phyloP scores from a whole-genome alignment of 2,888 invertebrate genomes.

The Oscheius sp. region DNA sequence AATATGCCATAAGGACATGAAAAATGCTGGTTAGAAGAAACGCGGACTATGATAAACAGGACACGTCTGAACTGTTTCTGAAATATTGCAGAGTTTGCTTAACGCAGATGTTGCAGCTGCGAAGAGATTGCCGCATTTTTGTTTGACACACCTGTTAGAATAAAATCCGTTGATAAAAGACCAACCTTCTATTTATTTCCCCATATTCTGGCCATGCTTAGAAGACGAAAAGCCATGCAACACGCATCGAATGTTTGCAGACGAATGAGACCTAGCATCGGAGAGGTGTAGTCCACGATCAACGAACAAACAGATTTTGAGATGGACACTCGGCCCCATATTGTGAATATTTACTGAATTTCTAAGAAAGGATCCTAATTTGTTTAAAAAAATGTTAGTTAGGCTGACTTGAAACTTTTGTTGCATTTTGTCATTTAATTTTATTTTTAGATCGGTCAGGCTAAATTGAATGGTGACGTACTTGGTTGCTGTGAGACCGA shows the following conservation, averaged over 20 bases:
- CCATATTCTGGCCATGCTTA: constrained; percentile 3
- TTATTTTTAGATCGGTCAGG: too few species aligned
- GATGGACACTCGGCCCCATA: too few species aligned
- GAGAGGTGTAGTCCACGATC: constrained; percentile 16
- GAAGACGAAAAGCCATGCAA: constrained; percentile 16
- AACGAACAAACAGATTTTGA: constrained; percentile 8
- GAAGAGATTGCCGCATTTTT: too few species aligned
- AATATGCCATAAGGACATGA: too few species aligned
- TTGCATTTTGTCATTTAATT: too few species aligned
- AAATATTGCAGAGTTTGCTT: too few species aligned
- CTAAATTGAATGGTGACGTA: constrained; percentile 20
- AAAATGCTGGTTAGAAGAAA: too few species aligned
- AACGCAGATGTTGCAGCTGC: too few species aligned
- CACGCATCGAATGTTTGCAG: constrained; percentile 22
- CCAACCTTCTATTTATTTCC: constrained; percentile 18
- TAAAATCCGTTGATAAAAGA: not conserved
- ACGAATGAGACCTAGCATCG: constrained; percentile 23
- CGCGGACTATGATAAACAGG: too few species aligned
- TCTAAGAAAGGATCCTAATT: not conserved
- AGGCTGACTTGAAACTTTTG: not conserved
- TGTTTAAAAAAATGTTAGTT: not conserved
- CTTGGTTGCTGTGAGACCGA: constrained; percentile 3
- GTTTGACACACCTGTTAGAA: not conserved
- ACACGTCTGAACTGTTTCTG: too few species aligned
- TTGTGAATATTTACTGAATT: too few species aligned